Base-by-base conservation (phyloP, 2,113 vertebrate genomes). In the Coreoperca whiteheadi region DNA sequence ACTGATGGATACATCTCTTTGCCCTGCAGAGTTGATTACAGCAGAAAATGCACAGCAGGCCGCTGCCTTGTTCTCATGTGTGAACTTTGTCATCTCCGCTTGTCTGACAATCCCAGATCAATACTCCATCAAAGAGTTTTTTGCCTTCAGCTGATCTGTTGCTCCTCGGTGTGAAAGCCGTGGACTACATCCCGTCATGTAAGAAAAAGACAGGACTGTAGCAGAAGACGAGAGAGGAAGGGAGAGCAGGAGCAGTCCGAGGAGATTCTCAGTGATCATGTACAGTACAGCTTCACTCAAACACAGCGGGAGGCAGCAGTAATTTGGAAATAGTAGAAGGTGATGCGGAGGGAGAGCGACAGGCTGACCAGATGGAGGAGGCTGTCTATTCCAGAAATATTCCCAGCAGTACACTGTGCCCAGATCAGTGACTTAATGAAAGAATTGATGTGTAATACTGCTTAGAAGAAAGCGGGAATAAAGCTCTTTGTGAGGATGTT, bases 71-170 rank as follows among this genome's bases (percentile, higher is more conserved):
- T 83, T 86, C 87, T 65, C 78, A 51, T 77, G 65, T 84, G 83
- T 77, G 81, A 90, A 89, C 87, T 85, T 74, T 79, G 88, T 91
- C 89, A 86, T 85, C 86, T 85, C 64, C 63, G 84, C 81, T 91
- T 87, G 86, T 91, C 86, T 87, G 90, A 91, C 86, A 84, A 92
- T 86, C 79, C 53, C 50, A 34, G 87, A 94, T 95, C 95, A 85
- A 95, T 94, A 94, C 88, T 87, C 90, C 88, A 94, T 95, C 91
- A 94, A 89, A 92, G 59, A 68, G 23, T 68, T 84, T 59, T 85
- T 79, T 65, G 67, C 78, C 79, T 74, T 78, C 50, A 79, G 81
- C 90, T 77, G 70, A 83, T 85, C 81, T 79, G 81, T 69, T 70
- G 56, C 48, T 76, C 30, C 70, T 68, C 1, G 1, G 66, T 61